Base-by-base conservation (phyloP, 2,888 invertebrate genomes). In the Agrotis exclamationis region DNA sequence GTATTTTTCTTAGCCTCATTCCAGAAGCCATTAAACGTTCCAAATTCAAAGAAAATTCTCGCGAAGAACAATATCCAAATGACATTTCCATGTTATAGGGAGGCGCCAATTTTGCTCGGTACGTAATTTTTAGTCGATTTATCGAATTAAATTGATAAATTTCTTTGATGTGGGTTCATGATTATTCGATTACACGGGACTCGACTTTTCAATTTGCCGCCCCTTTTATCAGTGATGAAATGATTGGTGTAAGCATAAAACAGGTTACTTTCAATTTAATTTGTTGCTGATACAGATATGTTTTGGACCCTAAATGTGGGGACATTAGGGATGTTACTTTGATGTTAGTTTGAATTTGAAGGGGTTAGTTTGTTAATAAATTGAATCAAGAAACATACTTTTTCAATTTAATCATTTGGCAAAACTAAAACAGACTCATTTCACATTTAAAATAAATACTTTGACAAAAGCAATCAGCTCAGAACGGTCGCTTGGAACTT, bases 141-240 rank as follows among this genome's bases (percentile, higher is more conserved):
- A 94, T 90, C 90, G 91, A 91, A 93, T 94, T 93, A 92, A 93
- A 92, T 90, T 89, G 88, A 84, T 87, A 91, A 91, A 92, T 89
- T 84, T 87, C 93, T 94, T 95, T 95, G 94, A 94, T 93, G 93
- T 92, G 88, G 89, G 86, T 86, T 86, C 90, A 88, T 90, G 91
- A 92, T 91, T 89, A 95, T 93, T 94, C 92, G 93, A 95, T 95
- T 94, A 94, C 86, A 86, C 85, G 88, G 88, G 86, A 94, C 93
- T 88, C 92, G 94, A 93, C 92, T 94, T 94, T 94, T 93, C 94
- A 94, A 95, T 95, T 95, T 94, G 89, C 85, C 85, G 87, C 87
- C 92, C 92, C 91, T 93, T 92, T 78, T 90, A 88, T 90, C 89
- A 82, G 77, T 83, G 84, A 88, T 87, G 88, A 91, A 93, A 90